These are phyloP conservation scores for Zaprionus gabonicus DNA, from an alignment of 1,140 invertebrate genomes.

Conservation along the genomic window DNA sequence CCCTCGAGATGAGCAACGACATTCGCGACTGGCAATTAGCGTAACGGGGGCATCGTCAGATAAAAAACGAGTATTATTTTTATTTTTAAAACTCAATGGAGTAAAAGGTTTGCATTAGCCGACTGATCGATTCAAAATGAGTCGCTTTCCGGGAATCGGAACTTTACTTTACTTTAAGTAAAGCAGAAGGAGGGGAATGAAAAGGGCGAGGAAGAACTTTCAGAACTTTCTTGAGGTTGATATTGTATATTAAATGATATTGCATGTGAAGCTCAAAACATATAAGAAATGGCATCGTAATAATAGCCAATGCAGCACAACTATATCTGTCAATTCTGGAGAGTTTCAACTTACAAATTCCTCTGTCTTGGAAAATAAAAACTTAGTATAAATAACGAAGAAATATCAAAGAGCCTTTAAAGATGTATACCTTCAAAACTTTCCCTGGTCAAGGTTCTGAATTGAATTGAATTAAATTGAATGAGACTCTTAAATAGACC, in stretches of 20 bases:
- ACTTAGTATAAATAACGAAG: no score
- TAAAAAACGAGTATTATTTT: slow-evolving; percentile 33
- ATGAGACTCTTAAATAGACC: no score
- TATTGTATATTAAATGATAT: background rate
- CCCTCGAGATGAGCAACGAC: slow-evolving; percentile 32
- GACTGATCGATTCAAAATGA: background rate
- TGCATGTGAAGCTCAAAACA: background rate
- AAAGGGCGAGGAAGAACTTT: background rate
- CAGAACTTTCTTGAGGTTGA: background rate
- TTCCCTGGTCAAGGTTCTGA: no score
- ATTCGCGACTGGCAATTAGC: slow-evolving; percentile 35
- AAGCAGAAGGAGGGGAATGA: background rate
- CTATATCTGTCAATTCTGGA: no score
- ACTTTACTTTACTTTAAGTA: background rate
- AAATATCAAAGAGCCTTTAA: no score
- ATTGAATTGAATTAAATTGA: no score
- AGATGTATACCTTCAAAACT: no score
- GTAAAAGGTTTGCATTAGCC: slow-evolving; percentile 7
- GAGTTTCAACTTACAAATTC: no score
- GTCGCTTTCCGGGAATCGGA: background rate
- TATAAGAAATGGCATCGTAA: background rate
- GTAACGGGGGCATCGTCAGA: slow-evolving; percentile 33
- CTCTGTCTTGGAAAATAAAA: no score
- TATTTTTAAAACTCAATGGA: slow-evolving; percentile 13
- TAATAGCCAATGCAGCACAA: no score